These are phyloP conservation scores for Mycetomoellerius zeteki DNA, from an alignment of 1,140 invertebrate genomes.

Conservation along the genomic window DNA sequence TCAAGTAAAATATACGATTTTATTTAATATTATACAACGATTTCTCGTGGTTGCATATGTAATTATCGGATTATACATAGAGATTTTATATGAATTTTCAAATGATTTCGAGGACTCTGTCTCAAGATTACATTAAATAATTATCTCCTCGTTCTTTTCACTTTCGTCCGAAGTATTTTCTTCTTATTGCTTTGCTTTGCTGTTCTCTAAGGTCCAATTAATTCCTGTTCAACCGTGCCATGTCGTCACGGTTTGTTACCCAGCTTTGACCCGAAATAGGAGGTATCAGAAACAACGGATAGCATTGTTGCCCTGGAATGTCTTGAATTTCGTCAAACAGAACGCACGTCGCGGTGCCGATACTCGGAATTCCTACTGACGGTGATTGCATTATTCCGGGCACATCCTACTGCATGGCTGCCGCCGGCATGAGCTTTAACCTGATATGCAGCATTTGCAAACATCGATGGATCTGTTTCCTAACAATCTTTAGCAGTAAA, in stretches of 20 bases:
- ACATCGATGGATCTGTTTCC: conserved; percentile 19
- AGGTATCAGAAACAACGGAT: conserved; percentile 52
- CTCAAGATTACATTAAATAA: no score
- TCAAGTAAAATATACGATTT: no score
- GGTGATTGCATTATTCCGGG: conserved; percentile 70
- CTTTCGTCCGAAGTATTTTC: neutral
- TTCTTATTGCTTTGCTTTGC: neutral
- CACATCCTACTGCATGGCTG: conserved; percentile 59
- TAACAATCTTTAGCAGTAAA: conserved; percentile 19
- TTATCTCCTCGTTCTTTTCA: neutral
- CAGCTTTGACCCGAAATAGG: neutral
- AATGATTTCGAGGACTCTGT: no score
- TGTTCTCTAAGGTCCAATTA: conserved; percentile 12
- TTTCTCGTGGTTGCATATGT: no score
- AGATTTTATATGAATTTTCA: no score
- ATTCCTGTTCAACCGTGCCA: conserved; percentile 21
- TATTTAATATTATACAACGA: no score
- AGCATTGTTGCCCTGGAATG: conserved; percentile 53
- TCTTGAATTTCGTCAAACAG: conserved; percentile 71
- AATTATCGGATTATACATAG: no score
- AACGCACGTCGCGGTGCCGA: conserved; percentile 41
- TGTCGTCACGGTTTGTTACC: conserved; percentile 25
- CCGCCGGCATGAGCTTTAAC: conserved; percentile 47
- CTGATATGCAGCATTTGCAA: conserved; percentile 54
- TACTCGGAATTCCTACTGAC: conserved; percentile 65